Percentiles rank a stretch among this genome's conserved stretches.
Evolutionary conservation across 2,797 vertebrate genomes (phyloP).

Genomic region (Tokudaia tokunoshimensis): DNA sequence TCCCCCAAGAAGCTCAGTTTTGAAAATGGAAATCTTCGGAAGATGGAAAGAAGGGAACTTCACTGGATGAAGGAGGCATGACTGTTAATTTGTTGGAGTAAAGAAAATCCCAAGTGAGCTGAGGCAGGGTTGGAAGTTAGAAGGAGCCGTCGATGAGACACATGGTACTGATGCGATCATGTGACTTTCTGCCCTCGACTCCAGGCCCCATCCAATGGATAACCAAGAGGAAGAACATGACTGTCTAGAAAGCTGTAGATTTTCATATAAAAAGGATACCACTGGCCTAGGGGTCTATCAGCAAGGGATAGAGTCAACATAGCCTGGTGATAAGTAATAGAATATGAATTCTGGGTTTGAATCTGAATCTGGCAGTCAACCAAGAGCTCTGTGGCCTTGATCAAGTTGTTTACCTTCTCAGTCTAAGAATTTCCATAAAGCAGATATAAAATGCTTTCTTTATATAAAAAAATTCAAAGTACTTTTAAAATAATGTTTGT

Average conservation of each 20-base stretch:
- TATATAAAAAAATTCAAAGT: background rate
- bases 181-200: constrained; percentile 13
- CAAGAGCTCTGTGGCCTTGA: background rate
- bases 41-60: constrained; percentile 53
- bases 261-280: background rate
- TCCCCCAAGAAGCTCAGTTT: constrained; percentile 58
- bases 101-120: constrained; percentile 37
- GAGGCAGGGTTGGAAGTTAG: background rate
- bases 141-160: background rate
- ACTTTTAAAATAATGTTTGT: background rate
- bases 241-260: background rate
- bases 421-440: background rate
- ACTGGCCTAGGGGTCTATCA: background rate
- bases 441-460: constrained; percentile 31
- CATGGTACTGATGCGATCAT: background rate
- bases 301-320: background rate
- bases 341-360: background rate
- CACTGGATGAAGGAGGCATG: constrained; percentile 49
- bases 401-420: background rate
- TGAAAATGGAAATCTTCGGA: constrained; percentile 74
- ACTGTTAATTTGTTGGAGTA: background rate
- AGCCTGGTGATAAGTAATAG: background rate
- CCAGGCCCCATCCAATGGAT: background rate
- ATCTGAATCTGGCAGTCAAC: background rate
- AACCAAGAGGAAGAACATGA: constrained; percentile 1